A percentile compares a stretch with the other conserved stretches of the same genome.
These are phyloP conservation scores for Automeris io DNA, from an alignment of 2,888 invertebrate genomes.

Conservation along the genomic window DNA sequence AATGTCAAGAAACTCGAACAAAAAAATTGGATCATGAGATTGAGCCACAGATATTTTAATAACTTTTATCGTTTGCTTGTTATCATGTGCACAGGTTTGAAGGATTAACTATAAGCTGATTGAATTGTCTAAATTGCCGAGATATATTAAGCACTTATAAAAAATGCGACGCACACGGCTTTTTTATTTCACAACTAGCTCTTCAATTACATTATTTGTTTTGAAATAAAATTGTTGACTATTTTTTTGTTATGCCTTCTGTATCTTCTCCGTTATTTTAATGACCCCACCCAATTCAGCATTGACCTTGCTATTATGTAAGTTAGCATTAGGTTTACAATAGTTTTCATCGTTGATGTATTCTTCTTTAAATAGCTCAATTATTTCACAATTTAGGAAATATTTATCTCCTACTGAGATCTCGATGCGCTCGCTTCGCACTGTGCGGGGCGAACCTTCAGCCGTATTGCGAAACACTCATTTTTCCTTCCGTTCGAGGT, in stretches of 20 bases:
- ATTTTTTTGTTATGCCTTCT: too few relatives aligned
- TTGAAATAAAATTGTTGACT: too few relatives aligned
- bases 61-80: too few relatives aligned
- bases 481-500: conserved; percentile 53
- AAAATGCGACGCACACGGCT: too few relatives aligned
- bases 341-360: not conserved
- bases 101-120: too few relatives aligned
- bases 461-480: conserved; percentile 36
- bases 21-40: not conserved
- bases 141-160: too few relatives aligned
- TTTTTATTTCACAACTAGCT: too few relatives aligned
- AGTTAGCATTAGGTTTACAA: not conserved
- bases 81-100: too few relatives aligned
- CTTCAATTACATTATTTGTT: too few relatives aligned
- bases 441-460: not conserved
- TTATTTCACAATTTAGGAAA: conserved; percentile 4
- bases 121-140: too few relatives aligned
- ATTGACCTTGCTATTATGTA: not conserved
- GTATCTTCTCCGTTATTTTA: not conserved
- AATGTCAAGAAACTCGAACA: not conserved
- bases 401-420: conserved; percentile 1
- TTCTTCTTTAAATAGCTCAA: not conserved
- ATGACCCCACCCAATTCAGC: not conserved
- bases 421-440: not conserved
- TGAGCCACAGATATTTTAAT: not conserved